A percentile compares a stretch with the other conserved stretches of the same genome.
phyloP scores from a whole-genome alignment of 2,113 vertebrate species.

The Proterorhinus semilunaris region DNA sequence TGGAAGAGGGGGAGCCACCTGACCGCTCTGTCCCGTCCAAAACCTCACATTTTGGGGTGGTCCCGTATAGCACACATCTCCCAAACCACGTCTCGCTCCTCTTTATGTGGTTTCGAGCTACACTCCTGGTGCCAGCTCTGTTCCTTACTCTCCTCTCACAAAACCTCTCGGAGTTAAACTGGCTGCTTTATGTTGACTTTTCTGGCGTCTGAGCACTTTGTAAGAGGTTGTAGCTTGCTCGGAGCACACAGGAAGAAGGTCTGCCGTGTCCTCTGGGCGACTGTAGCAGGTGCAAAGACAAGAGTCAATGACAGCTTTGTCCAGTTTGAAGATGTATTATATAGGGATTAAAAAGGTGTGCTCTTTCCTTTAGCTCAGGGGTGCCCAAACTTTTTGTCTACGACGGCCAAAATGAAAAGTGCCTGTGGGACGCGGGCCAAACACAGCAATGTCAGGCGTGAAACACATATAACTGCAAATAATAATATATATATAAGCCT shows the following conservation, averaged over 20 bases:
- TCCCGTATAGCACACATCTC: slow-evolving; percentile 39
- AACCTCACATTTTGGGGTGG: slow-evolving; percentile 49
- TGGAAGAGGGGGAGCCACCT: slow-evolving; percentile 31
- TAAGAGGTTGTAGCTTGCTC: slow-evolving; percentile 18
- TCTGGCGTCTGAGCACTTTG: slow-evolving; percentile 38
- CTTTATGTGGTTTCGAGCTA: slow-evolving; percentile 40
- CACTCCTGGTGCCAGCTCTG: slow-evolving; percentile 8
- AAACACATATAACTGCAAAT: too few species aligned
- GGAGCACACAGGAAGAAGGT: slow-evolving; percentile 52
- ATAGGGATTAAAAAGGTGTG: slow-evolving; percentile 14
- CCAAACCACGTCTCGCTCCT: slow-evolving; percentile 39
- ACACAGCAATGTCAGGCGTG: too few species aligned
- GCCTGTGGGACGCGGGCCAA: too few species aligned
- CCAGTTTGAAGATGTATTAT: slow-evolving; percentile 33
- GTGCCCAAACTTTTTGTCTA: too few species aligned
- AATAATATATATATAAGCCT: too few species aligned
- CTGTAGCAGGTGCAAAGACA: slow-evolving; percentile 63
- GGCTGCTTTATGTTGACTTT: slow-evolving; percentile 53
- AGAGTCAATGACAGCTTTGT: slow-evolving; percentile 68
- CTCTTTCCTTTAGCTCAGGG: slow-evolving; percentile 17
- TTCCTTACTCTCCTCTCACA: slow-evolving; percentile 10
- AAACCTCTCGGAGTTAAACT: slow-evolving; percentile 50
- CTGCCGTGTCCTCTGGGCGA: slow-evolving; percentile 36
- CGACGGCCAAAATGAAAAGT: too few species aligned
- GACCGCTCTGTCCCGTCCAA: slow-evolving; percentile 31